Conservation (phyloP, 2,888 invertebrate genomes). For the Eupithecia vulgata region DNA sequence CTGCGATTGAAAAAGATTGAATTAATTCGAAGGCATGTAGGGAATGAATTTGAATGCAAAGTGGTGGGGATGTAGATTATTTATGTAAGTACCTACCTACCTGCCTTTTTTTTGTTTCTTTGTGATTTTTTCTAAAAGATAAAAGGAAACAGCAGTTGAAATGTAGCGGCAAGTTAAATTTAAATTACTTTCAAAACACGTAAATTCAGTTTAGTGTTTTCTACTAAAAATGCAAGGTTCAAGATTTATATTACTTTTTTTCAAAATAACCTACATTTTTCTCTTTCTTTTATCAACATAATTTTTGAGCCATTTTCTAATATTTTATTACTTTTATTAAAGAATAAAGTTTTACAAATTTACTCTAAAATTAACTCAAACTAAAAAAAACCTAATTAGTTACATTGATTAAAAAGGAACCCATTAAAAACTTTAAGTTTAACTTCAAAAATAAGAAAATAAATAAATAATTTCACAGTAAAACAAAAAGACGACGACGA, state of each 20-base stretch:
- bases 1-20: conserved; percentile 34
- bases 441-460: conserved; percentile 53
- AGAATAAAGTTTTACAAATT: too few relatives aligned
- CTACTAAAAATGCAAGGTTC: too few relatives aligned
- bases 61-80: background rate
- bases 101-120: background rate
- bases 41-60: conserved; percentile 34
- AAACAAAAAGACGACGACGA: conserved; percentile 45
- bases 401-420: too few relatives aligned
- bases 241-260: too few relatives aligned
- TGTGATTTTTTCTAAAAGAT: background rate
- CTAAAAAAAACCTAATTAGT: conserved; percentile 3
- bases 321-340: too few relatives aligned
- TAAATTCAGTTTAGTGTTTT: background rate
- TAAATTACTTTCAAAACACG: background rate
- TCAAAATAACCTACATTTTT: too few relatives aligned
- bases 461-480: too few relatives aligned
- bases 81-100: background rate
- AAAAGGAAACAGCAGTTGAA: background rate
- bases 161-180: background rate
- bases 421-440: conserved; percentile 33
- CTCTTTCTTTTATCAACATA: too few relatives aligned
- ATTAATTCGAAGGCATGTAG: conserved; percentile 31
- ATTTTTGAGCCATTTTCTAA: too few relatives aligned
- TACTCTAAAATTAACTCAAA: too few relatives aligned